phyloP scores from a whole-genome alignment of 2,113 vertebrate genomes.

The Paratilapia polleni region DNA sequence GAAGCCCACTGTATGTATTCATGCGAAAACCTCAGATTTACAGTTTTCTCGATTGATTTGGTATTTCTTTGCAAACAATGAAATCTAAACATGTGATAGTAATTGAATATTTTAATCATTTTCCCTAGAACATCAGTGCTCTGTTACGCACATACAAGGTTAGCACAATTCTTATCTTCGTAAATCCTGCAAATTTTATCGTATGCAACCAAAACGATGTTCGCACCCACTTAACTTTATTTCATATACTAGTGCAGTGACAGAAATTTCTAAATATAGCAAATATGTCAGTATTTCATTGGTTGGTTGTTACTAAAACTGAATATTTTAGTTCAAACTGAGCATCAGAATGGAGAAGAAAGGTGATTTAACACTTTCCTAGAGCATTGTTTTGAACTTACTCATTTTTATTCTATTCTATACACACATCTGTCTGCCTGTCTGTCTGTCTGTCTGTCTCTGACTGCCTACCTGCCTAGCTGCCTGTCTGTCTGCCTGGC shows the following conservation, averaged over 20 bases:
- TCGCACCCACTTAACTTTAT: background rate
- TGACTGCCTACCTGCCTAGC: too few species aligned
- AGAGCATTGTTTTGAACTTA: too few species aligned
- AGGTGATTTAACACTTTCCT: too few species aligned
- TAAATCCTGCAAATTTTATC: background rate
- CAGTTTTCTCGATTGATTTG: background rate
- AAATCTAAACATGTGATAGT: background rate
- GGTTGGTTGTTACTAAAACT: too few species aligned
- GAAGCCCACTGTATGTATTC: background rate
- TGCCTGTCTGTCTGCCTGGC: too few species aligned
- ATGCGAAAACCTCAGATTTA: background rate
- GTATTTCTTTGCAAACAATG: background rate
- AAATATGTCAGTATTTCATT: too few species aligned
- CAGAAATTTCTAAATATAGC: background rate
- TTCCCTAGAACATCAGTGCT: background rate
- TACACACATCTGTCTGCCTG: too few species aligned
- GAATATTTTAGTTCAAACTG: too few species aligned
- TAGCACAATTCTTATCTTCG: rapidly evolving
- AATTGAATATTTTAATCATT: background rate
- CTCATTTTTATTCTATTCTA: too few species aligned
- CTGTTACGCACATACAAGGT: background rate
- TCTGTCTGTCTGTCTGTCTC: too few species aligned
- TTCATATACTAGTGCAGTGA: background rate
- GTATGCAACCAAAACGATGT: background rate
- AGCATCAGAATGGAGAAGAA: too few species aligned